Base-by-base conservation (phyloP, 2,113 vertebrate species). In the Sebastes schlegelii region DNA sequence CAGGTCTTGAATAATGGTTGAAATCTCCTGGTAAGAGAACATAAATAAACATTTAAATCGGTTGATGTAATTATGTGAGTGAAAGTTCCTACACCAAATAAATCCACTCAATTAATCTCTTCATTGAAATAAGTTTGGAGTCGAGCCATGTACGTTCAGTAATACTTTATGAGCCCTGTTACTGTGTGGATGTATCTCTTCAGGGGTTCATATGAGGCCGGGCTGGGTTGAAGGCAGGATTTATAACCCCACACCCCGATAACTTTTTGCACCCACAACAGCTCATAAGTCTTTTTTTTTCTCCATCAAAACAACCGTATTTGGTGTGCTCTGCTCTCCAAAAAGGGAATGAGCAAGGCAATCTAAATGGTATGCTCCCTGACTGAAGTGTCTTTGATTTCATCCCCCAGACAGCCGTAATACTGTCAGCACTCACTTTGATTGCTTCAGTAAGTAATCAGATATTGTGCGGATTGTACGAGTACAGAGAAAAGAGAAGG, bases 1-100 rank as follows among this genome's bases (percentile, higher is more conserved):
- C 78, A 99, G 86, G 84, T 99, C 97, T 88, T 98, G 97, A 88
- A 99, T 94, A 84, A 99, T 97, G 57, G 95, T 97, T 65, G 97
- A 96, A 93, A 99, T 98, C 91, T 99, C 98, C 98, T 99, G 94
- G 57, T 82, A 64, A 71, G 5, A 86, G 42, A 79, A 85, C 42
- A 88, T 57, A 66, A 77, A 80, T 54, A 68, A 74, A 79, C 43
- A 65, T 58, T 11, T 65, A 19, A 65, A 13, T 3, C 8, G 17
- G 52, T 26, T 40, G 23, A 14, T 23, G n/a, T 74, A 72, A 86
- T 63, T 74, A 58, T 84, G 19, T 21, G 48, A 84, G 57, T 57
- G 26, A 82, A 79, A 13, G 61, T 12, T 83, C 45, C 77, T 71
- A 69, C 61, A 85, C 78, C 19, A 48, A 63, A 61, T 87, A 60